phyloP scores from a whole-genome alignment of 2,797 vertebrate genomes.

The Acanthurus leucopareius region DNA sequence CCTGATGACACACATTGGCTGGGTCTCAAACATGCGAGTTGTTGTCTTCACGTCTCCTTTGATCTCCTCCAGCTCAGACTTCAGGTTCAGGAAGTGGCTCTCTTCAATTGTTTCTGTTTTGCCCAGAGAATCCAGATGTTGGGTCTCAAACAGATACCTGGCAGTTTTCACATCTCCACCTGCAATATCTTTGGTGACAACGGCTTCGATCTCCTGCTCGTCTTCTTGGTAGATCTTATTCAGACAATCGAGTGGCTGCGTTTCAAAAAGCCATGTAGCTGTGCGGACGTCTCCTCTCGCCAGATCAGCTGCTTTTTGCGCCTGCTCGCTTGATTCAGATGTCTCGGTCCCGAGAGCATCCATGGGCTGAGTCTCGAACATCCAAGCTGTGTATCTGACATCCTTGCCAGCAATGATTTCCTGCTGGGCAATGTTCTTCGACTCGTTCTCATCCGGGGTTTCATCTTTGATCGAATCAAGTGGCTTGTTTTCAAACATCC shows the following conservation, averaged over 20 bases:
- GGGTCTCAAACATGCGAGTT: slow-evolving; percentile 90
- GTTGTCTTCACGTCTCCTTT: slow-evolving; percentile 91
- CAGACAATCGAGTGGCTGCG: slow-evolving; percentile 85
- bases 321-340: slow-evolving; percentile 63
- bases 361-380: slow-evolving; percentile 93
- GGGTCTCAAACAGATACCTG: slow-evolving; percentile 91
- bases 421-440: slow-evolving; percentile 85
- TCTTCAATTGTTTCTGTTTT: slow-evolving; percentile 89
- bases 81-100: slow-evolving; percentile 88
- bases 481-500: slow-evolving; percentile 93
- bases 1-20: slow-evolving; percentile 90
- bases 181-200: slow-evolving; percentile 81
- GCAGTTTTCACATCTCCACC: slow-evolving; percentile 91
- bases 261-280: slow-evolving; percentile 91
- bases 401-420: slow-evolving; percentile 91
- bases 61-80: slow-evolving; percentile 91
- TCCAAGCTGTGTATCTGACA: slow-evolving; percentile 90
- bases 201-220: slow-evolving; percentile 74
- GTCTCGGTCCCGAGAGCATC: slow-evolving; percentile 79
- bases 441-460: slow-evolving; percentile 82
- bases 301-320: slow-evolving; percentile 82
- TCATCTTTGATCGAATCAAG: slow-evolving; percentile 89
- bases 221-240: slow-evolving; percentile 90
- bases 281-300: slow-evolving; percentile 88
- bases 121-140: slow-evolving; percentile 88